Evolutionary conservation across 2,797 vertebrate genomes (phyloP).

Genomic region (Vipera ursinii): DNA sequence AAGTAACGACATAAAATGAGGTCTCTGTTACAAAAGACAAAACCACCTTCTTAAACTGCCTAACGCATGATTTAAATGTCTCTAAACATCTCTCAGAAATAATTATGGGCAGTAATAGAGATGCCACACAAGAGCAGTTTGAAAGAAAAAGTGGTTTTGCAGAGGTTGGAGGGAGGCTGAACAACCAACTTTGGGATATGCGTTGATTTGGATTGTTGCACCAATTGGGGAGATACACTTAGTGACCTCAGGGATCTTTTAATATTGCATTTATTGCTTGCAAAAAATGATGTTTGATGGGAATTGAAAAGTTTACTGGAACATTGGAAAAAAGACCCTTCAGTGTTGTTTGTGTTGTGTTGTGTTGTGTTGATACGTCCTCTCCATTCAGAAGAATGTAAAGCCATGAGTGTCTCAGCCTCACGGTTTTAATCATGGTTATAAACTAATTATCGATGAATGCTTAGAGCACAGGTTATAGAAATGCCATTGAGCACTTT

Average conservation of each 20-base stretch:
- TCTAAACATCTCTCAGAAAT: not conserved
- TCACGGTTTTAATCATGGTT: not conserved
- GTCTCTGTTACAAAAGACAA: not conserved
- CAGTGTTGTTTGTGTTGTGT: not conserved
- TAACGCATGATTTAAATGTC: not conserved
- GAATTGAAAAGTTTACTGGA: not conserved
- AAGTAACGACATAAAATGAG: not conserved
- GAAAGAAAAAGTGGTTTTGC: not conserved
- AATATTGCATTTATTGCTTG: not conserved
- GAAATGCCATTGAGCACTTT: not conserved
- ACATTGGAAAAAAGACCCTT: not conserved
- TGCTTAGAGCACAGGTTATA: not conserved
- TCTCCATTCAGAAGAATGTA: not conserved
- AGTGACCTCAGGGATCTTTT: not conserved
- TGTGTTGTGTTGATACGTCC: not conserved
- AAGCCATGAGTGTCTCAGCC: not conserved
- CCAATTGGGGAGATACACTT: not conserved
- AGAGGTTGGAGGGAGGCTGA: not conserved
- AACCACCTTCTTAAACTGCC: not conserved
- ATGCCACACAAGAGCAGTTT: not conserved
- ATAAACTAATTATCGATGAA: not conserved
- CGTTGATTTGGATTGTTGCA: not conserved
- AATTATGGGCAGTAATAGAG: not conserved
- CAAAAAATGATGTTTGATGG: not conserved
- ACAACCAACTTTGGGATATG: not conserved